These are phyloP conservation scores for Alitta virens DNA, from an alignment of 2,888 invertebrate species.

Conservation along the genomic window DNA sequence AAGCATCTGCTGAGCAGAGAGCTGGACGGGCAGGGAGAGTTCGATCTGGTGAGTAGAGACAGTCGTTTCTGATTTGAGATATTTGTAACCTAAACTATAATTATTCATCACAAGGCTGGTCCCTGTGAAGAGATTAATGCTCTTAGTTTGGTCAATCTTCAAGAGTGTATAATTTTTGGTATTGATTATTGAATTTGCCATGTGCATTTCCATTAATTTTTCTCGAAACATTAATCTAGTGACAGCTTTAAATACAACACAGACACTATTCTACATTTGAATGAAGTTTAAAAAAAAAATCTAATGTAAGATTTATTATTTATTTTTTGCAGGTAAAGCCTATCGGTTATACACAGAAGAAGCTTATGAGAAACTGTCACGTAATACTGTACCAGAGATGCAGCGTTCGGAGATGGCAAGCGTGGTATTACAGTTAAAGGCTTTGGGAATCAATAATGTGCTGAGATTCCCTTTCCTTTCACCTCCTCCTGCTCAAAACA, in stretches of 20 bases:
- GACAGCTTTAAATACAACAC: no score
- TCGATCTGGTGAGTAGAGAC: constrained; percentile 63
- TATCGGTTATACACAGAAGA: constrained; percentile 69
- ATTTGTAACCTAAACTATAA: no score
- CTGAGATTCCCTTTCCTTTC: constrained; percentile 88
- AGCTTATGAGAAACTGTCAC: constrained; percentile 69
- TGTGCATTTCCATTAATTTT: no score
- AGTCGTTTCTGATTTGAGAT: no score
- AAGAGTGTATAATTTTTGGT: no score
- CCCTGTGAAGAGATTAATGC: no score
- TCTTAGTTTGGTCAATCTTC: no score
- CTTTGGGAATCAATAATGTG: constrained; percentile 89
- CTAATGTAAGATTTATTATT: neutral
- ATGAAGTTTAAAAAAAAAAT: no score
- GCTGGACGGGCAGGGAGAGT: constrained; percentile 90
- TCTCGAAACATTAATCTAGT: no score
- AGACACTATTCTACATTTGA: no score
- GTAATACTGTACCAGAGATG: constrained; percentile 86
- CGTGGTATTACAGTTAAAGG: constrained; percentile 85
- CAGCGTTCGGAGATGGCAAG: constrained; percentile 82
- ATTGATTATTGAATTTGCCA: no score
- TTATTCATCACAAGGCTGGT: no score
- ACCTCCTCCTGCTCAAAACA: constrained; percentile 84
- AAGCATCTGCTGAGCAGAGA: constrained; percentile 85
- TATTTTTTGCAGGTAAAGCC: constrained; percentile 17